Conservation (phyloP, 2,888 invertebrate species). For the Nematopogon swammerdamellus region DNA sequence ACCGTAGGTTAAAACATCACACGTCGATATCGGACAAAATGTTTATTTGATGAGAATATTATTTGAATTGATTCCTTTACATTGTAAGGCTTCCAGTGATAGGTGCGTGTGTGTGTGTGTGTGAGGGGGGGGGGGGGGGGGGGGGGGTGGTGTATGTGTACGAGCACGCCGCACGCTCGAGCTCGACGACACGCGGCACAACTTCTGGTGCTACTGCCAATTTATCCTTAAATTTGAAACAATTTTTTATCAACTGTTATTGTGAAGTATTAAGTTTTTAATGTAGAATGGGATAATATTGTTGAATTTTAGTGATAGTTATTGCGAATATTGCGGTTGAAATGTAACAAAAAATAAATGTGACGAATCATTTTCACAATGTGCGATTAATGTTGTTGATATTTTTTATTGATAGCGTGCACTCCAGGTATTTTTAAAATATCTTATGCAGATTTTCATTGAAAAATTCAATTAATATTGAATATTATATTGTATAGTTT, state of each 20-base stretch:
- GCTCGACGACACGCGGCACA: neutral
- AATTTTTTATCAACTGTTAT: constrained; percentile 34
- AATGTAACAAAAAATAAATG: constrained; percentile 33
- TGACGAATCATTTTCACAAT: neutral
- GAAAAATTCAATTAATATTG: too few relatives aligned
- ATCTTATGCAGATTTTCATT: too few relatives aligned
- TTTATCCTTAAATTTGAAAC: constrained; percentile 15
- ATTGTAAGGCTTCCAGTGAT: neutral
- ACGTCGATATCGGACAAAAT: neutral
- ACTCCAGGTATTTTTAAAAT: too few relatives aligned
- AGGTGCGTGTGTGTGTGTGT: neutral
- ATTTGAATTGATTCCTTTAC: neutral
- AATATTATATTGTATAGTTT: too few relatives aligned
- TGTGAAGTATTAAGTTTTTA: constrained; percentile 46
- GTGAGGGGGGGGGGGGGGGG: neutral
- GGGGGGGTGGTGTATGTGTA: neutral
- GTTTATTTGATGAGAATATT: neutral
- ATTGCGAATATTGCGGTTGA: constrained; percentile 50
- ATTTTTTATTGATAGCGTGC: too few relatives aligned
- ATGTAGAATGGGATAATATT: constrained; percentile 29
- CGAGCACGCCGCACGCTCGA: neutral
- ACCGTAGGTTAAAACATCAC: neutral
- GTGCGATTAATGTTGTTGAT: too few relatives aligned
- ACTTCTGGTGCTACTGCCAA: constrained; percentile 37
- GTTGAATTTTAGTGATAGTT: constrained; percentile 30